These are phyloP conservation scores for Halcyon chelicuti DNA, from an alignment of 2,797 vertebrate species.

Conservation along the genomic window DNA sequence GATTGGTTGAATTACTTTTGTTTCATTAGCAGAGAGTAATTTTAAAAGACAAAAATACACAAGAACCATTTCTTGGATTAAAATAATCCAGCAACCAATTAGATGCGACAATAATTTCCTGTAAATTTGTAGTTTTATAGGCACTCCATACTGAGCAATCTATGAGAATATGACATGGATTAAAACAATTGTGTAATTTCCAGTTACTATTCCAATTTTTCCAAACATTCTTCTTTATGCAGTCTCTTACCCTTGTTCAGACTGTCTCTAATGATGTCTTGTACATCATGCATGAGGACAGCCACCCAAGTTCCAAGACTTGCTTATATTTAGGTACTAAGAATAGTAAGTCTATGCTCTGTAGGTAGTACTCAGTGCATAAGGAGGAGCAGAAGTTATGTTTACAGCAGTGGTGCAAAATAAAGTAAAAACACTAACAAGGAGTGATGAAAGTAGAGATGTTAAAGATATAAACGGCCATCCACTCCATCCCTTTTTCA, in stretches of 20 bases:
- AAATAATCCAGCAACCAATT: constrained; percentile 21
- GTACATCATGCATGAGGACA: background rate
- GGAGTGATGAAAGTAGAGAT: background rate
- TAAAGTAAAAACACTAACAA: background rate
- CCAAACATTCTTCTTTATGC: background rate
- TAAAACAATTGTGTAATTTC: background rate
- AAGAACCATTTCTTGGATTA: constrained; percentile 5
- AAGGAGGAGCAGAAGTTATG: background rate
- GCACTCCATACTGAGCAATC: background rate
- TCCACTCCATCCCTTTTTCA: background rate
- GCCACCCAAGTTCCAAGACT: background rate
- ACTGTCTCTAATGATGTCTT: background rate
- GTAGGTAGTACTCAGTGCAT: background rate
- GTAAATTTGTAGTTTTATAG: background rate
- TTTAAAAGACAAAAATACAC: constrained; percentile 27
- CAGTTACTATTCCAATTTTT: background rate
- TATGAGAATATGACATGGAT: background rate
- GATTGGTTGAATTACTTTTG: constrained; percentile 19
- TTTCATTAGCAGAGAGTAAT: constrained; percentile 15
- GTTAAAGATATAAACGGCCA: background rate
- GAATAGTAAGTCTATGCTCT: background rate
- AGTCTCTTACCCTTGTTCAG: background rate
- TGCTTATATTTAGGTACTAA: background rate
- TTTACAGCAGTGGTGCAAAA: background rate
- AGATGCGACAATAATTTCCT: background rate